Conservation (phyloP, 2,113 vertebrate genomes). For the Elephas maximus region DNA sequence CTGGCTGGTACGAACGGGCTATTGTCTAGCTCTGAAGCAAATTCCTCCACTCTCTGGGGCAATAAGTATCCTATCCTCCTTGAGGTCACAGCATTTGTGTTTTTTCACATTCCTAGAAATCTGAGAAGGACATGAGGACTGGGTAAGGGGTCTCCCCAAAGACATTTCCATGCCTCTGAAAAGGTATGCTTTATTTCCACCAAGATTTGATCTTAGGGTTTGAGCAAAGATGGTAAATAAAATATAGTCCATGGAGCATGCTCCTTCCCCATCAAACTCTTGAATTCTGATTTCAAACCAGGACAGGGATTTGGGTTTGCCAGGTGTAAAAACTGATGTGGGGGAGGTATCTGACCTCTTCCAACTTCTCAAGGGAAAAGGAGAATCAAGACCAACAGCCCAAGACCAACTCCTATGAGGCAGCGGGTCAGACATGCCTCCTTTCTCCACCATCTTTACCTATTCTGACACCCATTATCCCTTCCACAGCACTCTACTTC, state of each 20-base stretch:
- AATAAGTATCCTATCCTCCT: background rate
- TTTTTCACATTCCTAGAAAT: background rate
- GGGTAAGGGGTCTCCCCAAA: background rate
- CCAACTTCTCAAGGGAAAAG: too few relatives aligned
- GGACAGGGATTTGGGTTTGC: background rate
- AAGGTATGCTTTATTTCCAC: background rate
- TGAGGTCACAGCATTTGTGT: background rate
- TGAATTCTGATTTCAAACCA: background rate
- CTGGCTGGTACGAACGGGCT: background rate
- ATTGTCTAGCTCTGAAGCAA: background rate
- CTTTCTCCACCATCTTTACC: too few relatives aligned
- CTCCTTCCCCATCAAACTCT: background rate
- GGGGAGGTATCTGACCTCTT: too few relatives aligned
- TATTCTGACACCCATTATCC: too few relatives aligned
- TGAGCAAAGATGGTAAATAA: background rate
- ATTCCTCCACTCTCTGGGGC: background rate
- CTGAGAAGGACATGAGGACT: background rate
- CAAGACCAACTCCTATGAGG: too few relatives aligned
- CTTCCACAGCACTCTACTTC: too few relatives aligned
- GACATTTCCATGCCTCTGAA: background rate
- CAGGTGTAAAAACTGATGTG: too few relatives aligned
- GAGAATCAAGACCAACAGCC: too few relatives aligned
- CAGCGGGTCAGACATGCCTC: too few relatives aligned
- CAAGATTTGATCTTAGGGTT: background rate
- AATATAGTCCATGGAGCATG: background rate